Evolutionary conservation across 2,113 vertebrate species (phyloP), one percentile per base, ranked within the genome.

Genomic region (Aspiorhynchus laticeps): DNA sequence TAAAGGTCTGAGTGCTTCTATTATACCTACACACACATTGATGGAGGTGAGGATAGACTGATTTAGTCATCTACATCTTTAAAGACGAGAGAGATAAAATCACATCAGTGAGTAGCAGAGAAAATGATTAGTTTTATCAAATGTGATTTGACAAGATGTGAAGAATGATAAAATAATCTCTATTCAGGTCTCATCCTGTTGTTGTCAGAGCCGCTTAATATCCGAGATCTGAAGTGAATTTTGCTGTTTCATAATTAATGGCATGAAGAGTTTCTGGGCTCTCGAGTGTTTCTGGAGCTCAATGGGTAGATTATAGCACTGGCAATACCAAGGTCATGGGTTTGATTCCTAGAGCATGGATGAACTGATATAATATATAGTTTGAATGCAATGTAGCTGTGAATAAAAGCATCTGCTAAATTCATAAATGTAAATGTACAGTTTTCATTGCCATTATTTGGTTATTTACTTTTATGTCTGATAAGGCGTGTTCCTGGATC

Each of bases 1-100:
- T 84, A 48, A 87, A 84, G 67, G 61, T 79, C 46, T 43, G 43
- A 87, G 59, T 87, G 82, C 31, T 46, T 71, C 83, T 84, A 76
- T 73, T 56, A 79, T 84, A 84, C 82, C 81, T 69, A 19, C 82
- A 84, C 24, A 28, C 17, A 77, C 78, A 15, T n/a, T 38, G 65
- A 73, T 83, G 81, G 65, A 83, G 81, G 65, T 74, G 67, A 28
- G 48, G 48, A 56, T 21, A 7, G 80, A 67, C 63, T 69, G 80
- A 63, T 81, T 81, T 83, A 71, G 63, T 24, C 63, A 5, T 69
- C 17, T 48, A 69, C 43, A 31, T 83, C 80, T 74, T 84, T 84
- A 84, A 84, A 74, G 67, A 74, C 28, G 48, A 26, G 67, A 84
- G 46, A 84, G 48, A 84, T 71, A 10, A 74, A 84, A 84, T 84